Percentiles rank a stretch among this genome's conserved stretches.
phyloP scores from a whole-genome alignment of 2,797 vertebrate genomes.

The Coreius guichenoti region DNA sequence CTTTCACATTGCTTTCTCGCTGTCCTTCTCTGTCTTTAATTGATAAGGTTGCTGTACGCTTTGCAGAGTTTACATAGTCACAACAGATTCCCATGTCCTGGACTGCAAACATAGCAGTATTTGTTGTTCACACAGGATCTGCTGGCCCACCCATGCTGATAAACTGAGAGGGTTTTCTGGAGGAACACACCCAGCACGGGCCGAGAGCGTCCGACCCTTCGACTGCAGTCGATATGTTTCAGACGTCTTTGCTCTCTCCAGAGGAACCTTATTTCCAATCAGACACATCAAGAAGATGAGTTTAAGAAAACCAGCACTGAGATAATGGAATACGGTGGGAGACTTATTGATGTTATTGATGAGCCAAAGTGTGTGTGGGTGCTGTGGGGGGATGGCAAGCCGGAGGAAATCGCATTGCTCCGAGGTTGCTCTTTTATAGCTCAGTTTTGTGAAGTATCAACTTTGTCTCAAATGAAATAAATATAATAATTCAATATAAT shows the following conservation, averaged over 20 bases:
- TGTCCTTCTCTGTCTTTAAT: constrained; percentile 55
- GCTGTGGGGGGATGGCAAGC: not conserved
- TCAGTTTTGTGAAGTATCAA: not conserved
- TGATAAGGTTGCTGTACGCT: constrained; percentile 67
- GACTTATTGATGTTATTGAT: constrained; percentile 49
- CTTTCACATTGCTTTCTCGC: constrained; percentile 49
- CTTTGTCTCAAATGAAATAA: not conserved
- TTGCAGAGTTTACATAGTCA: constrained; percentile 55
- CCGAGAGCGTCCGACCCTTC: constrained; percentile 11
- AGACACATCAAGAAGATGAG: constrained; percentile 37
- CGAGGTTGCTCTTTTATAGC: constrained; percentile 1
- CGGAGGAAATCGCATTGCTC: not conserved
- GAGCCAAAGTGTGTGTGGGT: constrained; percentile 38
- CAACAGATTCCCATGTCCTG: constrained; percentile 58
- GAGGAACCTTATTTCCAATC: constrained; percentile 44
- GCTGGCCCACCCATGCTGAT: constrained; percentile 46
- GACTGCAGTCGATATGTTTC: constrained; percentile 29
- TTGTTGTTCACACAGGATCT: constrained; percentile 58
- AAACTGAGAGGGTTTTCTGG: constrained; percentile 40
- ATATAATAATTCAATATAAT: not conserved
- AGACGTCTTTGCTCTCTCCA: not conserved
- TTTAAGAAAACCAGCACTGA: constrained; percentile 52
- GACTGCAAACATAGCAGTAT: constrained; percentile 59
- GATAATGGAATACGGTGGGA: constrained; percentile 46
- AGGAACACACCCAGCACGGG: constrained; percentile 42